phyloP scores from a whole-genome alignment of 2,113 vertebrate species.

The Bos indicus region DNA sequence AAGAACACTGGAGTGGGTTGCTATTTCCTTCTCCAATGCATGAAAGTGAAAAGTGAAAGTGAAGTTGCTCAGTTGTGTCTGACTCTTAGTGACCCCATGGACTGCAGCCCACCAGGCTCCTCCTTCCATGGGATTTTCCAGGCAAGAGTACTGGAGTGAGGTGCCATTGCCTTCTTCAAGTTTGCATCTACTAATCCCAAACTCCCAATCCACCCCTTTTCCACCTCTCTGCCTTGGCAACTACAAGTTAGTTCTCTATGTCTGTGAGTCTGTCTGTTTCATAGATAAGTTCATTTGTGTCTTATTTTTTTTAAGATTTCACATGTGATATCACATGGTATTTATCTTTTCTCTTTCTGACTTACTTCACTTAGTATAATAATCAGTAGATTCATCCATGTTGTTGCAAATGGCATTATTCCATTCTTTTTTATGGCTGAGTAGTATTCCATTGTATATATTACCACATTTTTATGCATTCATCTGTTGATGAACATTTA shows the following conservation, averaged over 20 bases:
- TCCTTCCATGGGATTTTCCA: too few species aligned
- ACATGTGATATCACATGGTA: neutral
- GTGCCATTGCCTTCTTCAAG: too few species aligned
- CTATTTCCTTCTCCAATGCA: too few species aligned
- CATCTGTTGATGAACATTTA: neutral
- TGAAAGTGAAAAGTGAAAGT: too few species aligned
- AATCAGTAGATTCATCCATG: neutral
- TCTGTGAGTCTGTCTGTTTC: neutral
- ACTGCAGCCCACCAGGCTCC: too few species aligned
- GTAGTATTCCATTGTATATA: neutral
- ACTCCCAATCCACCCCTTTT: neutral
- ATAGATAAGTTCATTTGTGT: neutral
- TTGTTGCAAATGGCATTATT: neutral
- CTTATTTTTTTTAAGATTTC: neutral
- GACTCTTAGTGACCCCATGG: too few species aligned
- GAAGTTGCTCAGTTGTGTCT: too few species aligned
- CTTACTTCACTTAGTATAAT: neutral
- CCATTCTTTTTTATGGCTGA: neutral
- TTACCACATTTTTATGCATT: neutral
- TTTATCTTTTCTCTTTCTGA: neutral
- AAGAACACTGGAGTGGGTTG: too few species aligned
- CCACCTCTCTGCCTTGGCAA: neutral
- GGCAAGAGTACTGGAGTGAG: too few species aligned
- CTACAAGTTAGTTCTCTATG: neutral
- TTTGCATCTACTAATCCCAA: neutral